phyloP scores from a whole-genome alignment of 2,113 vertebrate genomes.

The Nothoprocta pentlandii region DNA sequence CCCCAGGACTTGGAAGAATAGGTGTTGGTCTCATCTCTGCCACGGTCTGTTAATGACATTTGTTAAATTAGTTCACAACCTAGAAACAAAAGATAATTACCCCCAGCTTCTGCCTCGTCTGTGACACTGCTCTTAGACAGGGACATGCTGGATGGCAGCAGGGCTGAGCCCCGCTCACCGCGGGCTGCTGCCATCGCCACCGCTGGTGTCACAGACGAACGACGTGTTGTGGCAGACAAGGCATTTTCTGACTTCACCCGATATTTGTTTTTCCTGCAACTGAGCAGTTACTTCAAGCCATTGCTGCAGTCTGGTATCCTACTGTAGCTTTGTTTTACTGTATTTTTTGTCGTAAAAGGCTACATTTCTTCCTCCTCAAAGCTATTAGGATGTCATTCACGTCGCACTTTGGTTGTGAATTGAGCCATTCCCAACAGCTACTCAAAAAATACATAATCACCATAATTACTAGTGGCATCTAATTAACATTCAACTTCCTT shows the following conservation, averaged over 20 bases:
- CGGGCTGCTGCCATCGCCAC: not conserved
- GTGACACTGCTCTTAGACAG: not conserved
- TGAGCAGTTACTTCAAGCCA: not conserved
- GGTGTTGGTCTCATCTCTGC: not conserved
- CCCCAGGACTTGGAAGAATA: not conserved
- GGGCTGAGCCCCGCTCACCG: not conserved
- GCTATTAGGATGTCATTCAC: conserved; percentile 75
- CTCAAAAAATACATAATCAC: conserved; percentile 83
- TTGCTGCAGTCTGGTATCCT: conserved; percentile 31
- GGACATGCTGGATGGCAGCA: not conserved
- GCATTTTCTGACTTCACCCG: not conserved
- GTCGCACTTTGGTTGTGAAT: conserved; percentile 71
- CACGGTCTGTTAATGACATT: not conserved
- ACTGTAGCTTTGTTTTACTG: conserved; percentile 57
- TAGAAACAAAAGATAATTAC: not conserved
- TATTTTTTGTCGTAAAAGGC: conserved; percentile 64
- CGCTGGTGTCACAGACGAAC: not conserved
- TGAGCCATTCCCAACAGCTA: conserved; percentile 78
- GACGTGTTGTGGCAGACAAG: not conserved
- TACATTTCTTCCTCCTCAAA: conserved; percentile 62
- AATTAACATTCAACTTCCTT: conserved; percentile 86
- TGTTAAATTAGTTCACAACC: not conserved
- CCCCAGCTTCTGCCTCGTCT: not conserved
- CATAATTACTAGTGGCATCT: conserved; percentile 89
- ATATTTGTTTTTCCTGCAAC: not conserved